Conservation (phyloP, 2,888 invertebrate species). For the Entomobrya proxima region DNA sequence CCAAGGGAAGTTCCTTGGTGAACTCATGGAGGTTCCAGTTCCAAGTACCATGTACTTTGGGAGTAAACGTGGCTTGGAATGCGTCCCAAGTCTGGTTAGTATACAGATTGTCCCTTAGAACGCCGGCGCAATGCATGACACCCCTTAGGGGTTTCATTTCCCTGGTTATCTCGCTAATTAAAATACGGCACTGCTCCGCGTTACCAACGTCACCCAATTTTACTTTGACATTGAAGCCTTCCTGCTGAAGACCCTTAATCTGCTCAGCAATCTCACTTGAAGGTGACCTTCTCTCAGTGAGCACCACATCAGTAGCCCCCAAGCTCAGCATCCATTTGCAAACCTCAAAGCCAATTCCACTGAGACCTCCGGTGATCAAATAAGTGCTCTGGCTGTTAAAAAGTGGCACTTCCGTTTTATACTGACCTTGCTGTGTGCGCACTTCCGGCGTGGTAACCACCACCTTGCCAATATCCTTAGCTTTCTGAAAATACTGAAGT, state of each 20-base stretch:
- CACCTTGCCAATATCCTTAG: conserved; percentile 50
- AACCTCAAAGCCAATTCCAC: conserved; percentile 41
- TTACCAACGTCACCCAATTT: not conserved
- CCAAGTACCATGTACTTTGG: conserved; percentile 43
- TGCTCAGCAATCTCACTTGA: not conserved
- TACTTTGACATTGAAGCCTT: not conserved
- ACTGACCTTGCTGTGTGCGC: not conserved
- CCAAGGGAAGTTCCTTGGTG: conserved; percentile 24
- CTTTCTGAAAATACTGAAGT: conserved; percentile 40
- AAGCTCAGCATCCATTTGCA: conserved; percentile 17
- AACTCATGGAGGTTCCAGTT: conserved; percentile 51
- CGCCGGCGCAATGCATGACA: conserved; percentile 56
- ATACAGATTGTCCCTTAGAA: conserved; percentile 13
- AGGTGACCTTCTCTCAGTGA: not conserved
- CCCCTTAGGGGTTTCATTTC: conserved; percentile 46
- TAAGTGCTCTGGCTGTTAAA: conserved; percentile 21
- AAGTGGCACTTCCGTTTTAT: not conserved
- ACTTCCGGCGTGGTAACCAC: conserved; percentile 25
- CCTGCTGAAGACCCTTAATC: not conserved
- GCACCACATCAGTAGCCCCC: conserved; percentile 10
- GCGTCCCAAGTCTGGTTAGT: conserved; percentile 8
- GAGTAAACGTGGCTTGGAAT: conserved; percentile 5
- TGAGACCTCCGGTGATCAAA: conserved; percentile 31
- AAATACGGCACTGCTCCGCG: not conserved
- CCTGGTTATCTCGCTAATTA: not conserved